These are phyloP conservation scores for Ochotona princeps DNA, from an alignment of 2,113 vertebrate species.

Conservation along the genomic window DNA sequence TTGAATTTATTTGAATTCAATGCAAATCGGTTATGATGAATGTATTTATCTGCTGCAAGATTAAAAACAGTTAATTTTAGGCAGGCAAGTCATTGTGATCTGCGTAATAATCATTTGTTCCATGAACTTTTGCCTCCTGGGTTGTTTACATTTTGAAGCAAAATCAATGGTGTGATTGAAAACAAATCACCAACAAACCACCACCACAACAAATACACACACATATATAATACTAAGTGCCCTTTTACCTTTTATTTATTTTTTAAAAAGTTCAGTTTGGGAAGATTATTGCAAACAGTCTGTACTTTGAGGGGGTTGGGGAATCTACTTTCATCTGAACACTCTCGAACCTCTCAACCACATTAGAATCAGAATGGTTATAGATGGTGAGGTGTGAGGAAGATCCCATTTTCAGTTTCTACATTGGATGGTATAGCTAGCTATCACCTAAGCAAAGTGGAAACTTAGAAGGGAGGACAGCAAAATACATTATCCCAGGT, in stretches of 20 bases:
- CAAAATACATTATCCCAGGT: too few relatives aligned
- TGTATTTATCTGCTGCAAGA: constrained; percentile 56
- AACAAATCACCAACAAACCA: background rate
- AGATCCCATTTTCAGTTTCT: background rate
- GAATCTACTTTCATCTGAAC: background rate
- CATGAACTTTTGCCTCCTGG: background rate
- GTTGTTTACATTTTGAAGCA: constrained; percentile 29
- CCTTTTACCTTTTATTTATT: background rate
- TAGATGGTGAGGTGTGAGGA: background rate
- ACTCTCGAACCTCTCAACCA: background rate
- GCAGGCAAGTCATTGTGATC: background rate
- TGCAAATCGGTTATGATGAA: constrained; percentile 38
- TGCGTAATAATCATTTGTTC: constrained; percentile 13
- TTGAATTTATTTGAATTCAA: constrained; percentile 17
- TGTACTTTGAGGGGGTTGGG: background rate
- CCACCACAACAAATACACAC: too few relatives aligned
- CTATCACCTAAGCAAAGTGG: background rate
- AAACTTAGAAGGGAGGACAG: background rate
- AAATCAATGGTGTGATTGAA: constrained; percentile 17
- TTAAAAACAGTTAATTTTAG: constrained; percentile 17
- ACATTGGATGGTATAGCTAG: background rate
- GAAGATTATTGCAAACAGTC: background rate
- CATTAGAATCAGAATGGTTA: background rate
- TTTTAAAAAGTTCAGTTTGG: constrained; percentile 2
- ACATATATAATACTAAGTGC: background rate